Evolutionary conservation across 2,113 vertebrate species (phyloP).

Genomic region (Zapornia atra): DNA sequence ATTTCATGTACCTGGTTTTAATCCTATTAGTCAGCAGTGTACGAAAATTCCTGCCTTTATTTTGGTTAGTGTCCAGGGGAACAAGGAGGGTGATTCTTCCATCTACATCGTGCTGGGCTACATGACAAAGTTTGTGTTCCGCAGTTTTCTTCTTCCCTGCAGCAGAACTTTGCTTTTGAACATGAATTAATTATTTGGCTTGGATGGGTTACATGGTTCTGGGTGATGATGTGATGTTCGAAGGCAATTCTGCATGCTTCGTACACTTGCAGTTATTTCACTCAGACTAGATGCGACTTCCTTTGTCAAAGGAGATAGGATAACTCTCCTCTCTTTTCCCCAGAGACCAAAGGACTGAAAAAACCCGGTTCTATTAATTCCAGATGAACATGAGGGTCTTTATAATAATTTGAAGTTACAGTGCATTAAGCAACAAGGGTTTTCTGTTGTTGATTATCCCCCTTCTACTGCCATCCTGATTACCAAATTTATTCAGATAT

Average conservation of each 20-base stretch:
- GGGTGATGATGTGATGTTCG: neutral
- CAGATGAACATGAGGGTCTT: neutral
- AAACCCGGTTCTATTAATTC: neutral
- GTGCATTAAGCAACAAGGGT: neutral
- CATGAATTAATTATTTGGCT: neutral
- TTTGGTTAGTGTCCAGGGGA: neutral
- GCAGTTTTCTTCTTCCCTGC: neutral
- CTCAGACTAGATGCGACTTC: neutral
- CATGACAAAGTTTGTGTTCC: neutral
- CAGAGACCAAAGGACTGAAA: neutral
- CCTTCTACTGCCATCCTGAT: neutral
- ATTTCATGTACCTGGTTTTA: slow-evolving; percentile 27
- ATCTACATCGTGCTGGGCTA: neutral
- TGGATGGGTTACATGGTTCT: neutral
- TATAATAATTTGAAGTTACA: neutral
- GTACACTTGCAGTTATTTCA: neutral
- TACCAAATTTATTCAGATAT: neutral
- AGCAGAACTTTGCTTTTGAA: neutral
- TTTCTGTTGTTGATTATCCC: neutral
- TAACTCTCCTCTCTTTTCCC: neutral
- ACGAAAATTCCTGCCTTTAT: slow-evolving; percentile 4
- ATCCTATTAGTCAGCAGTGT: neutral
- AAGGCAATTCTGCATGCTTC: neutral
- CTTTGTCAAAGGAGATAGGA: neutral
- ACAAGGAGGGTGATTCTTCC: neutral